Conservation (phyloP, 35 echinoderm and acorn worm species). For the Holothuria glaberrima region DNA sequence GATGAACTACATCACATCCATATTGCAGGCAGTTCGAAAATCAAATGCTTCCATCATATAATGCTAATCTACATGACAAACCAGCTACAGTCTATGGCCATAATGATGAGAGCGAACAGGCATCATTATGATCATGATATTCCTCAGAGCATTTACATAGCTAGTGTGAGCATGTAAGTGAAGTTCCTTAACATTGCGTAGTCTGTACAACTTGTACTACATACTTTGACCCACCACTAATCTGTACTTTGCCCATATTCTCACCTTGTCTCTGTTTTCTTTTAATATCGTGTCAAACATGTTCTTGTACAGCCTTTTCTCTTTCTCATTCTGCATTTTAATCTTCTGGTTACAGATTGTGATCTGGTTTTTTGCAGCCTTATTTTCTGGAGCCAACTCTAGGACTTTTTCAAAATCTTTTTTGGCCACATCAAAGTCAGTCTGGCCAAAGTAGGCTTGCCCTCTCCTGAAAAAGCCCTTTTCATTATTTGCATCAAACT, state of each 20-base stretch:
- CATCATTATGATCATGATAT: too few species aligned
- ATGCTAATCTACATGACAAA: too few species aligned
- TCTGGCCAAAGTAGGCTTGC: constrained; percentile 61
- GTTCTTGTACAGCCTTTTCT: constrained; percentile 88
- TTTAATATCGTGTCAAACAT: constrained; percentile 80
- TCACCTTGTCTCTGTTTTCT: constrained; percentile 51
- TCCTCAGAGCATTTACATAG: too few species aligned
- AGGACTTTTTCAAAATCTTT: constrained; percentile 79
- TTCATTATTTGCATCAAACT: constrained; percentile 74
- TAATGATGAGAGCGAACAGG: too few species aligned
- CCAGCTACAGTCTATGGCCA: too few species aligned
- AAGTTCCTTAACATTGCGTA: too few species aligned
- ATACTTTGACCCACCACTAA: too few species aligned
- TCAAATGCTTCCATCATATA: too few species aligned
- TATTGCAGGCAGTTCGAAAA: too few species aligned
- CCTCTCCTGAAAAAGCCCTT: constrained; percentile 86
- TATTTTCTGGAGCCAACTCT: constrained; percentile 85
- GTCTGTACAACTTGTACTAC: too few species aligned
- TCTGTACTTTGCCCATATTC: not conserved
- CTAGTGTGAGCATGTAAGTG: too few species aligned
- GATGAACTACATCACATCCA: too few species aligned
- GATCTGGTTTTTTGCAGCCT: constrained; percentile 96
- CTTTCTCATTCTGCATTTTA: constrained; percentile 74
- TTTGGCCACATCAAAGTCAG: constrained; percentile 71
- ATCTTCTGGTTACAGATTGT: constrained; percentile 78